Evolutionary conservation across 2,797 vertebrate species (phyloP).

Genomic region (Silurus aristotelis): DNA sequence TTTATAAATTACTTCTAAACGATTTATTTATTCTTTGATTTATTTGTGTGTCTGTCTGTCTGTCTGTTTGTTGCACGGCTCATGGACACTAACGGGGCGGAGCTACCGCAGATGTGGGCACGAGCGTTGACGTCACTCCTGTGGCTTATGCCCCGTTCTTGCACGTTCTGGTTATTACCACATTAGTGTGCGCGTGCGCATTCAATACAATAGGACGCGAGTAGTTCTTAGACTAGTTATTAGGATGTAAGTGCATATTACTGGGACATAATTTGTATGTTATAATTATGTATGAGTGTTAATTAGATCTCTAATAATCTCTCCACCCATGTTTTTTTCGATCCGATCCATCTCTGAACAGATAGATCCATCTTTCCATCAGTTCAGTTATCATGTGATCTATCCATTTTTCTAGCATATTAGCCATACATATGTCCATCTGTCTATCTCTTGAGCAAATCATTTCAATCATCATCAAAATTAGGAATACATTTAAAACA

Average conservation of each 20-base stretch:
- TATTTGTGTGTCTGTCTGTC: no score
- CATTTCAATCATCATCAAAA: no score
- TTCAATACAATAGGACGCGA: background rate
- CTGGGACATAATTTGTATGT: no score
- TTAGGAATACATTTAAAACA: background rate
- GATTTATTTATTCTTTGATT: no score
- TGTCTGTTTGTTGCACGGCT: no score
- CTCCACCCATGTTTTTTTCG: background rate
- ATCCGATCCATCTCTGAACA: background rate
- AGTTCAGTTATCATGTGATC: background rate
- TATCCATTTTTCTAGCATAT: background rate
- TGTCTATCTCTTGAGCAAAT: background rate
- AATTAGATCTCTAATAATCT: no score
- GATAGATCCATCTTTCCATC: constrained; percentile 8
- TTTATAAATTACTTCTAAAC: no score
- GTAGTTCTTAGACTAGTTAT: no score
- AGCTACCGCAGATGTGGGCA: background rate
- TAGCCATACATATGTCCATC: background rate
- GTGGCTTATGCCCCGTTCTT: background rate
- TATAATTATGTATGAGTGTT: no score
- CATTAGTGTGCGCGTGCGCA: background rate
- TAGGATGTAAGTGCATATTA: no score
- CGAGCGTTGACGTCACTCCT: background rate
- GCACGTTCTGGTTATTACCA: no score
- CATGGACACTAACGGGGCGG: background rate